These are phyloP conservation scores for Nyctibius bracteatus DNA, from an alignment of 2,113 vertebrate genomes.

Conservation along the genomic window DNA sequence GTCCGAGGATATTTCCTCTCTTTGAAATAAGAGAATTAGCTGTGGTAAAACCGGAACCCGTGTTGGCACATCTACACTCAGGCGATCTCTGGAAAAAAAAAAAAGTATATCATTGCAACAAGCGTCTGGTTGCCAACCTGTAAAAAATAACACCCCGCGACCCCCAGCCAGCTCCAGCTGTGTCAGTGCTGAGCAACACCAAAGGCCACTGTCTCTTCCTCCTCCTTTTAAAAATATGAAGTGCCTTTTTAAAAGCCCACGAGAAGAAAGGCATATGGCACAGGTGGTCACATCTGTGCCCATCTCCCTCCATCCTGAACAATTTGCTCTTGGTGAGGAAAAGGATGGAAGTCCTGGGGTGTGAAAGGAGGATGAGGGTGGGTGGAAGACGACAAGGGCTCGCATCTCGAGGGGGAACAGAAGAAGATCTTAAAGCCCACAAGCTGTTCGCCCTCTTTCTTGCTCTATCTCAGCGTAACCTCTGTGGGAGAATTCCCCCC, in stretches of 20 bases:
- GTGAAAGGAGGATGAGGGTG: slow-evolving; percentile 24
- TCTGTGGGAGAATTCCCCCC: slow-evolving; percentile 39
- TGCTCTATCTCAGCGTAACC: not conserved
- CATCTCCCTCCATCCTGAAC: slow-evolving; percentile 63
- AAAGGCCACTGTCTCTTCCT: slow-evolving; percentile 62
- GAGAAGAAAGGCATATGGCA: slow-evolving; percentile 71
- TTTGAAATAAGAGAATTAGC: slow-evolving; percentile 72
- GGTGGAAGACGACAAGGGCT: slow-evolving; percentile 33
- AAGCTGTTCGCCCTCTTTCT: slow-evolving; percentile 31
- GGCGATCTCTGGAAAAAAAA: slow-evolving; percentile 4
- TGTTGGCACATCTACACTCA: slow-evolving; percentile 68
- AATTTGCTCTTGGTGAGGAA: slow-evolving; percentile 69
- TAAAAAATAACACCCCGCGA: slow-evolving; percentile 27
- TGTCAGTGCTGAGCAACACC: slow-evolving; percentile 57
- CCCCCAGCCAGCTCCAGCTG: slow-evolving; percentile 57
- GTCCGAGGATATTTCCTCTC: slow-evolving; percentile 69
- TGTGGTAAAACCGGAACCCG: slow-evolving; percentile 65
- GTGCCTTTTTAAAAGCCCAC: slow-evolving; percentile 62
- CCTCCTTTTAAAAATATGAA: slow-evolving; percentile 66
- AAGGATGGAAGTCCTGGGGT: slow-evolving; percentile 47
- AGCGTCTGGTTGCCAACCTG: slow-evolving; percentile 60
- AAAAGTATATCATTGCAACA: slow-evolving; percentile 18
- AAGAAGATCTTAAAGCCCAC: slow-evolving; percentile 35
- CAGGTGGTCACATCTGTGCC: slow-evolving; percentile 80
- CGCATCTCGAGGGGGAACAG: not conserved